These are phyloP conservation scores for Calidris pygmaea DNA, from an alignment of 2,113 vertebrate genomes.

Conservation along the genomic window DNA sequence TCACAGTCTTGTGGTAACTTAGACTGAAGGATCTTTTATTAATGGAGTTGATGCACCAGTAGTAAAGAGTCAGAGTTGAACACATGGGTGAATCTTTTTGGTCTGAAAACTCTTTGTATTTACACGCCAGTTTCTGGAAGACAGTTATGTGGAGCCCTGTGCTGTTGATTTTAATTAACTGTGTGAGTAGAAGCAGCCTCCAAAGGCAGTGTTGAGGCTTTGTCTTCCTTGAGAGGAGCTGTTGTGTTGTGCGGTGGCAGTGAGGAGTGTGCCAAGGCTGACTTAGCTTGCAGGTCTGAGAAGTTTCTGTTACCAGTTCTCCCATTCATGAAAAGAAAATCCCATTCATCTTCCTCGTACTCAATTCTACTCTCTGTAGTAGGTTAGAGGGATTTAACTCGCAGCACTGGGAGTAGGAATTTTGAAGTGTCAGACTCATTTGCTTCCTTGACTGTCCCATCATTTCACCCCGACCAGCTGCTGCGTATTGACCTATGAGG, in stretches of 20 bases:
- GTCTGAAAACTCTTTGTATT: neutral
- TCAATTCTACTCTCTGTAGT: neutral
- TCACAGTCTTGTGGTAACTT: neutral
- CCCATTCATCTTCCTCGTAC: neutral
- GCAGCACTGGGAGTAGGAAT: neutral
- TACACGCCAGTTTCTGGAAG: neutral
- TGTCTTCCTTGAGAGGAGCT: neutral
- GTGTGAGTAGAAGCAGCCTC: neutral
- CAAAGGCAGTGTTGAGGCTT: neutral
- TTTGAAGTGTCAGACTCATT: neutral
- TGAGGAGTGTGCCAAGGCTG: neutral
- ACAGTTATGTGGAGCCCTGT: neutral
- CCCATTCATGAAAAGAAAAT: neutral
- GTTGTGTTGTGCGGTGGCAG: neutral
- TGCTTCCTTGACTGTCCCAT: neutral
- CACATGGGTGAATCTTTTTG: neutral
- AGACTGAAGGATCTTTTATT: neutral
- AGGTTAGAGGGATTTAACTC: neutral
- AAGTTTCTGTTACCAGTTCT: neutral
- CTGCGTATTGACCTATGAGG: neutral
- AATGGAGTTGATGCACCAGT: neutral
- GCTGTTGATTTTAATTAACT: neutral
- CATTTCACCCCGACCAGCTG: neutral
- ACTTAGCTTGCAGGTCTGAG: neutral
- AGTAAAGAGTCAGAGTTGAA: neutral